These are phyloP conservation scores for Syrista parreyssii DNA, from an alignment of 2,888 invertebrate genomes.

Conservation along the genomic window DNA sequence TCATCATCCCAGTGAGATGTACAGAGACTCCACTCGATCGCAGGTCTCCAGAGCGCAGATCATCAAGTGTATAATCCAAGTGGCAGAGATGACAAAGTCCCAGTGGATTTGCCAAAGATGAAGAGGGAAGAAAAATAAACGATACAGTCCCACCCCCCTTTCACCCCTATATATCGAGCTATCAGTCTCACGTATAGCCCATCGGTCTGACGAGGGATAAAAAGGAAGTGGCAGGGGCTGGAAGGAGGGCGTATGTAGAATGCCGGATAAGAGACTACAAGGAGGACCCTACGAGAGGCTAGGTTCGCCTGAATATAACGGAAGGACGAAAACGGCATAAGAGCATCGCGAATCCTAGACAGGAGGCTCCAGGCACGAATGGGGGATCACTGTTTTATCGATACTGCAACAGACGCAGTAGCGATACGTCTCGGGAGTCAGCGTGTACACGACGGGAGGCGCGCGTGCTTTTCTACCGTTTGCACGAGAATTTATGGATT, in stretches of 20 bases:
- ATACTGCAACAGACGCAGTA: constrained; percentile 51
- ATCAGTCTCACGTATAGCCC: not conserved
- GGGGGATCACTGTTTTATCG: constrained; percentile 60
- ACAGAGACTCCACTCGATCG: no score
- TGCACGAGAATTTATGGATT: constrained; percentile 56
- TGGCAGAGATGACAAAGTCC: not conserved
- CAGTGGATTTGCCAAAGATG: not conserved
- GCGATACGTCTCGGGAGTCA: constrained; percentile 46
- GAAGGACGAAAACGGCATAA: not conserved
- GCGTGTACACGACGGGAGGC: constrained; percentile 32
- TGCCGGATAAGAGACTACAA: not conserved
- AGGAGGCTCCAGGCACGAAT: constrained; percentile 52
- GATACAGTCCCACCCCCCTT: no score
- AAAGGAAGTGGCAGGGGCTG: not conserved
- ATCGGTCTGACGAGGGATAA: not conserved
- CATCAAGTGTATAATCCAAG: no score
- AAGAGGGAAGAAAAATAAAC: not conserved
- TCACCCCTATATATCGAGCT: no score
- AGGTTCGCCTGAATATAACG: not conserved
- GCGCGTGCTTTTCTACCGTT: constrained; percentile 53
- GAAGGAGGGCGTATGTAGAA: not conserved
- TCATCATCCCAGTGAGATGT: not conserved
- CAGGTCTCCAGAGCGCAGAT: no score
- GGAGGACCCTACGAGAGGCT: not conserved
- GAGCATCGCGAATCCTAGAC: constrained; percentile 53